A percentile compares a stretch with the other conserved stretches of the same genome.
Conservation (phyloP, 2,113 vertebrate species). For the Cyprinodon variegatus region DNA sequence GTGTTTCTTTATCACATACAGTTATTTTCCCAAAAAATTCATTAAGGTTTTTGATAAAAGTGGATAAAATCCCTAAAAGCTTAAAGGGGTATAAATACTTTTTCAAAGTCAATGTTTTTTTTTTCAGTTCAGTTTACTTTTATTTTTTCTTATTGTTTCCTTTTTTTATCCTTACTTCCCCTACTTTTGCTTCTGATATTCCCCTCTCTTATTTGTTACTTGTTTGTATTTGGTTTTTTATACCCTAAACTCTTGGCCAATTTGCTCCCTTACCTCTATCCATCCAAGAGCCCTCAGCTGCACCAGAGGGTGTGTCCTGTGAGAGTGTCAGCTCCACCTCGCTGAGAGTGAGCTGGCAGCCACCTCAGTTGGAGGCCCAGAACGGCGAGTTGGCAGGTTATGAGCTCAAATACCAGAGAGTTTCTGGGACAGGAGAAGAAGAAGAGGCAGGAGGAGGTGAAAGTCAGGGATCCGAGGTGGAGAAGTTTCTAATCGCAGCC, state of each 20-base stretch:
- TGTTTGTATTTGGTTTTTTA: too few relatives aligned
- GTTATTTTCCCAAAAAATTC: too few relatives aligned
- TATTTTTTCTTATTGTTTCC: slow-evolving; percentile 59
- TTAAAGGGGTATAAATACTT: too few relatives aligned
- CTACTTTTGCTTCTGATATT: slow-evolving; percentile 69
- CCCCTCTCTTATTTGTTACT: slow-evolving; percentile 73
- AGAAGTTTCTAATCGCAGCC: slow-evolving; percentile 85
- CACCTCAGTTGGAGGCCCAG: slow-evolving; percentile 86
- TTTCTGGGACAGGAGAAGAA: slow-evolving; percentile 79
- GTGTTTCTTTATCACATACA: too few relatives aligned
- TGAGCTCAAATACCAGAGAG: slow-evolving; percentile 88
- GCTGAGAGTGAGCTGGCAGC: slow-evolving; percentile 94
- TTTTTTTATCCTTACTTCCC: slow-evolving; percentile 64
- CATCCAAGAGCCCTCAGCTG: slow-evolving; percentile 89
- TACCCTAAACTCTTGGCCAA: slow-evolving; percentile 54
- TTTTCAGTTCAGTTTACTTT: slow-evolving; percentile 56
- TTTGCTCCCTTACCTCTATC: slow-evolving; percentile 63
- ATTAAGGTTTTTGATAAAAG: too few relatives aligned
- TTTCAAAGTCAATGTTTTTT: slow-evolving; percentile 19
- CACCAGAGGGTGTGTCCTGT: slow-evolving; percentile 92
- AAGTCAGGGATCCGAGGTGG: slow-evolving; percentile 69
- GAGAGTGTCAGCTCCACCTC: slow-evolving; percentile 90
- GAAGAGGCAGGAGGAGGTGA: slow-evolving; percentile 61
- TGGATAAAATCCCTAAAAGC: not conserved
- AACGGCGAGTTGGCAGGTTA: slow-evolving; percentile 90